Evolutionary conservation across 2,797 vertebrate species (phyloP).

Genomic region (Acestrorhynchus altus): DNA sequence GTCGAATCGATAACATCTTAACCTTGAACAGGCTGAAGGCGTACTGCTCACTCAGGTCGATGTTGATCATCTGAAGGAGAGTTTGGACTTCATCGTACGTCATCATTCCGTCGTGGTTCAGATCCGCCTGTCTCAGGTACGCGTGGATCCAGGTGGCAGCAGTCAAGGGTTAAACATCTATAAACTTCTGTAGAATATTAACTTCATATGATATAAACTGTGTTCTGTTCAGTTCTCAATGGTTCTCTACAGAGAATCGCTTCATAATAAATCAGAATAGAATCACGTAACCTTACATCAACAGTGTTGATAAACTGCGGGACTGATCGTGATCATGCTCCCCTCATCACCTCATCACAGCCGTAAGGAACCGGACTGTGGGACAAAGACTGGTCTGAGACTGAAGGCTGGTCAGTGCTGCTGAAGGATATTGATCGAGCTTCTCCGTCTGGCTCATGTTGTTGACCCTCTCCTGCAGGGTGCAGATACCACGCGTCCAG

Average conservation of each 20-base stretch:
- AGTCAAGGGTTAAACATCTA: conserved; percentile 83
- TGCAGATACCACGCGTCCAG: conserved; percentile 89
- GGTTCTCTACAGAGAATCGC: too few relatives aligned
- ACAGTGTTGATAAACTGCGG: too few relatives aligned
- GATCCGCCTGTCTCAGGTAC: conserved; percentile 88
- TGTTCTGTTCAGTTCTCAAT: too few relatives aligned
- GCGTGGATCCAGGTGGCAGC: conserved; percentile 86
- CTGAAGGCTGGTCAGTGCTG: not conserved
- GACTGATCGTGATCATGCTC: too few relatives aligned
- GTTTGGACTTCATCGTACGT: conserved; percentile 91
- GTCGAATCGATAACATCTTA: not conserved
- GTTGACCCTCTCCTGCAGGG: conserved; percentile 83
- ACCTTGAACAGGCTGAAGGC: conserved; percentile 91
- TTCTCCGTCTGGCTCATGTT: conserved; percentile 93
- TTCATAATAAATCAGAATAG: too few relatives aligned
- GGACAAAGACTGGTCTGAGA: not conserved
- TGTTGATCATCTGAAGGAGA: conserved; percentile 92
- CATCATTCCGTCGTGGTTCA: conserved; percentile 91
- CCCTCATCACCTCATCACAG: too few relatives aligned
- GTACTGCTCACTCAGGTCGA: conserved; percentile 89
- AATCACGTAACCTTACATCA: not conserved
- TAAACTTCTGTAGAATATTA: too few relatives aligned
- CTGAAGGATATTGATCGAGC: conserved; percentile 92
- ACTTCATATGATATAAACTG: too few relatives aligned
- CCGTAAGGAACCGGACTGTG: not conserved